Conservation (phyloP, 2,113 vertebrate species). For the Coryphaenoides rupestris region DNA sequence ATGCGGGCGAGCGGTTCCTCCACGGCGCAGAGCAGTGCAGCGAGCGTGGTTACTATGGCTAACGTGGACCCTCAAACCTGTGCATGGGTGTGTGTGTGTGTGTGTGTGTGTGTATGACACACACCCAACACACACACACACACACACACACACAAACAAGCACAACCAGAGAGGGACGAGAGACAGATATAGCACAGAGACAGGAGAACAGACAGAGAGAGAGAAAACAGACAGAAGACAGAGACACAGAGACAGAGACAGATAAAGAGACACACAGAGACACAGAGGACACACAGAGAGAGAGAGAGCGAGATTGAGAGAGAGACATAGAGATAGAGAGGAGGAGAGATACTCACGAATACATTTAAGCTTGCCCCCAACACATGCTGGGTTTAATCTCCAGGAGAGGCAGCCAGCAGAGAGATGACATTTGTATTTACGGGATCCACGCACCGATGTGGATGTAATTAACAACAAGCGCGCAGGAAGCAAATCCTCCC, state of each 20-base stretch:
- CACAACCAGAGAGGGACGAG: too few relatives aligned
- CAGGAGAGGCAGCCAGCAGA: slow-evolving; percentile 21
- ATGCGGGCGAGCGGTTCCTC: neutral
- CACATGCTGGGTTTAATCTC: slow-evolving; percentile 25
- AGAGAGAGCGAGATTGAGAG: too few relatives aligned
- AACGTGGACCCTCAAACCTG: neutral
- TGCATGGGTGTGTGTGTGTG: neutral
- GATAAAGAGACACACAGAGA: neutral
- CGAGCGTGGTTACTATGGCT: neutral
- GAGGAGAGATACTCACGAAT: too few relatives aligned
- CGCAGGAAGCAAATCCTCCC: slow-evolving; percentile 52
- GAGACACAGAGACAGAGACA: neutral
- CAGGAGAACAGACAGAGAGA: too few relatives aligned
- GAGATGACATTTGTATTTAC: slow-evolving; percentile 61
- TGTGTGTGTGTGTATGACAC: neutral
- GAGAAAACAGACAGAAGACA: slow-evolving; percentile 10
- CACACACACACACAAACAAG: neutral
- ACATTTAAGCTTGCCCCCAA: slow-evolving; percentile 10
- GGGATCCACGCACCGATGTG: slow-evolving; percentile 23
- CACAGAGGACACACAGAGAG: slow-evolving; percentile 3
- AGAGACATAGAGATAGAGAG: too few relatives aligned
- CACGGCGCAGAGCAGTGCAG: neutral
- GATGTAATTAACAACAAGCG: slow-evolving; percentile 63
- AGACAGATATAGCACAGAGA: too few relatives aligned
- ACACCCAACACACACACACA: neutral